Conservation (phyloP, 2,113 vertebrate species). For the Chlorodrepanis virens region DNA sequence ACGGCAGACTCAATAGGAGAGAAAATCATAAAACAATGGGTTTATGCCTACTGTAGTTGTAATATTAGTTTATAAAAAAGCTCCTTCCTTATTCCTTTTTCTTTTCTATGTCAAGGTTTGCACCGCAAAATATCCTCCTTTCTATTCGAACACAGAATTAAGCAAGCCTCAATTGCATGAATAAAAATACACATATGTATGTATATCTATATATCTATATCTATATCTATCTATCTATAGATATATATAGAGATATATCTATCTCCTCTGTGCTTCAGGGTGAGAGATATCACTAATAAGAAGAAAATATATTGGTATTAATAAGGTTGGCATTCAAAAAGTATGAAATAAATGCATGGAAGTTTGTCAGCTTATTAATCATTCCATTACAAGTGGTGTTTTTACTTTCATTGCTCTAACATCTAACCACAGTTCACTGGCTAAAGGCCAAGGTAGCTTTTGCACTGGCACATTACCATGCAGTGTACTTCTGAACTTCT, state of each 20-base stretch:
- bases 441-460: constrained; percentile 76
- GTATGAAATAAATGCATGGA: constrained; percentile 51
- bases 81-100: background rate
- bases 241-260: background rate
- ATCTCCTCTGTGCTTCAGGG: background rate
- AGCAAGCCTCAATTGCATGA: background rate
- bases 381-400: constrained; percentile 58
- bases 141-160: background rate
- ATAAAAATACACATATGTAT: background rate
- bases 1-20: background rate
- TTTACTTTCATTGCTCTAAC: constrained; percentile 69
- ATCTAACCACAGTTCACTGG: constrained; percentile 78
- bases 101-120: background rate
- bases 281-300: constrained; percentile 43
- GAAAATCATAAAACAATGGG: background rate
- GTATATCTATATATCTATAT: background rate
- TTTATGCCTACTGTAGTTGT: background rate
- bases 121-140: background rate
- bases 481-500: constrained; percentile 65
- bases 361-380: constrained; percentile 74
- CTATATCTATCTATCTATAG: background rate
- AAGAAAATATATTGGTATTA: constrained; percentile 56
- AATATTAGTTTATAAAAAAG: background rate
- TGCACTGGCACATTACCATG: constrained; percentile 67
- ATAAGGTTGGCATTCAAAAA: constrained; percentile 37